Evolutionary conservation across 2,888 invertebrate species (phyloP).

Genomic region (Tachystola acroxantha): DNA sequence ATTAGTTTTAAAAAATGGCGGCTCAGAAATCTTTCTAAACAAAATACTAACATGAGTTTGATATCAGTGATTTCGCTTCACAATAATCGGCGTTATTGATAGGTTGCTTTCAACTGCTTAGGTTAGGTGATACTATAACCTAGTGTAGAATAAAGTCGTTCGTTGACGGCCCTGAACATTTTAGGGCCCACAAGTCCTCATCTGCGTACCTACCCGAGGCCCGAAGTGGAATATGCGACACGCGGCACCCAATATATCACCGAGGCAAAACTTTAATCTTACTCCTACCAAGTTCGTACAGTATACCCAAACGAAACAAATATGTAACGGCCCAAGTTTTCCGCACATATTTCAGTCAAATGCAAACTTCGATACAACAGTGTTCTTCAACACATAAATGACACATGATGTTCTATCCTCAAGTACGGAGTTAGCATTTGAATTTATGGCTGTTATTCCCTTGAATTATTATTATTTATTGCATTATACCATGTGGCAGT

Average conservation of each 20-base stretch:
- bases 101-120: too few relatives aligned
- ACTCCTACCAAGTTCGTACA: slow-evolving; percentile 26
- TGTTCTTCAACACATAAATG: slow-evolving; percentile 3
- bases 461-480: background rate
- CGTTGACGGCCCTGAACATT: too few relatives aligned
- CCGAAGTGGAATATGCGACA: slow-evolving; percentile 43
- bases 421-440: background rate
- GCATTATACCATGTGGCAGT: background rate
- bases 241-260: slow-evolving; percentile 52
- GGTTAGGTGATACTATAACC: too few relatives aligned
- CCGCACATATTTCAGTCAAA: slow-evolving; percentile 5
- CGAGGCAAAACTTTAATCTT: slow-evolving; percentile 41
- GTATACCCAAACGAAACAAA: slow-evolving; percentile 22
- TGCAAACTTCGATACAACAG: slow-evolving; percentile 2
- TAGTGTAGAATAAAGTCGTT: too few relatives aligned
- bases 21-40: too few relatives aligned
- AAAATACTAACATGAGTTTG: too few relatives aligned
- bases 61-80: too few relatives aligned
- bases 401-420: background rate
- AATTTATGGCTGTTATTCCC: background rate
- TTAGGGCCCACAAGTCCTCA: background rate
- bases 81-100: too few relatives aligned
- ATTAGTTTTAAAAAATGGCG: too few relatives aligned
- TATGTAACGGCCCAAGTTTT: slow-evolving; percentile 10
- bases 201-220: too few relatives aligned